Base-by-base conservation (phyloP, 2,113 vertebrate species). In the Meriones unguiculatus region DNA sequence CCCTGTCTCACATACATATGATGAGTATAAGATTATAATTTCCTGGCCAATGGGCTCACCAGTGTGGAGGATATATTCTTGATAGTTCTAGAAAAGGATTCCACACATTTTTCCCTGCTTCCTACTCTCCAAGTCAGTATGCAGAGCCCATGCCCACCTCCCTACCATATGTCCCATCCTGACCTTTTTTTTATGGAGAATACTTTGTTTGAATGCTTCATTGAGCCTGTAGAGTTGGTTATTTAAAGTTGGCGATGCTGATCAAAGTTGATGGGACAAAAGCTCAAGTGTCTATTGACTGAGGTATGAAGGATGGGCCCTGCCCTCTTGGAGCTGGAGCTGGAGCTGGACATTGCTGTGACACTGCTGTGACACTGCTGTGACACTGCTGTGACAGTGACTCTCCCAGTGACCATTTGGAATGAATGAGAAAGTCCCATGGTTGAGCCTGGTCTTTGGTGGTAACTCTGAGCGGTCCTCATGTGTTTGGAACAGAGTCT, bases 191-290 rank as follows among this genome's bases (percentile, higher is more conserved):
- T 57, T 70, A 80, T 57, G 15, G 12, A 12, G 73, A 72, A 69
- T 91, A 18, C 38, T 95, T 87, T 96, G n/a, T 94, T 84, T 89
- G 69, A 93, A 89, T 82, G 69, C 59, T 95, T 95, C 52, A 50
- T 87, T 91, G 73, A 95, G 67, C 15, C 32, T 35, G 70, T 32
- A 87, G 54, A 32, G 7, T 89, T 65, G 24, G 20, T 82, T n/a
- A 75, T 24, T 85, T 86, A 80, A 93, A 75, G 28, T 94, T 89
- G 46, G 15, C 54, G 7, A 7, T 95, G 41, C 69, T 89, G 72
- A 91, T 72, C 52, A 72, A 41, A 30, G 59, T 94, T 87, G 3
- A 8, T 28, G 65, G 54, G 70, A 54, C 65, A 86, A 57, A 0
- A 72, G 30, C 50, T 72, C 22, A 64, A 70, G 87, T 28, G 8